Evolutionary conservation across 2,888 invertebrate genomes (phyloP).

Genomic region (Brachyopa scutellaris): DNA sequence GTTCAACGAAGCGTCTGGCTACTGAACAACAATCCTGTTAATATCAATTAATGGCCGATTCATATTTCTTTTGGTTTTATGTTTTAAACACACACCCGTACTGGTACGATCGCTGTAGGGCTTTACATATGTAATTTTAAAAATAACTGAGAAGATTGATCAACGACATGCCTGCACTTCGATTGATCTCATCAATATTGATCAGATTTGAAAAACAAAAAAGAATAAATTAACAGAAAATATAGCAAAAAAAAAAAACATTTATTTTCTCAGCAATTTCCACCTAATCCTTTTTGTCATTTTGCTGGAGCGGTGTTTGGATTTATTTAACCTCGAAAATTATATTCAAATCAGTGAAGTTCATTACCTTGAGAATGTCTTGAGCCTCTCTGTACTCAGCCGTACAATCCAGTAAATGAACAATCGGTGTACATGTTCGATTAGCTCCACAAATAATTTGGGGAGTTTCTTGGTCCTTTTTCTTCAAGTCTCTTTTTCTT

Average conservation of each 20-base stretch:
- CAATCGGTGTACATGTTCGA: too few species aligned
- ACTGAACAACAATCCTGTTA: slow-evolving; percentile 56
- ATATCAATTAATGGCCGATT: slow-evolving; percentile 56
- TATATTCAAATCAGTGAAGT: too few species aligned
- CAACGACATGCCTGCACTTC: slow-evolving; percentile 28
- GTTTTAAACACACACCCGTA: too few species aligned
- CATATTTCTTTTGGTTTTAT: slow-evolving; percentile 7
- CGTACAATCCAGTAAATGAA: too few species aligned
- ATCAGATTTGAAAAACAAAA: not conserved
- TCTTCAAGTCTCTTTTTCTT: too few species aligned
- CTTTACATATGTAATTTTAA: not conserved
- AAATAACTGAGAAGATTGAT: slow-evolving; percentile 35
- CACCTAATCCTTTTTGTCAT: not conserved
- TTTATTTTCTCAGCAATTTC: not conserved
- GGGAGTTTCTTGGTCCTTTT: too few species aligned
- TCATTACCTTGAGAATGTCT: too few species aligned
- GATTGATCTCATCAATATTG: slow-evolving; percentile 28
- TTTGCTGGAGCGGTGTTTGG: too few species aligned
- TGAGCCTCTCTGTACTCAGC: too few species aligned
- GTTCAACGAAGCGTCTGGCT: slow-evolving; percentile 64
- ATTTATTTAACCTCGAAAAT: too few species aligned
- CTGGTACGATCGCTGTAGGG: too few species aligned
- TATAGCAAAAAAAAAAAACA: not conserved
- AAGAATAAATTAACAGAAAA: not conserved
- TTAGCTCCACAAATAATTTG: too few species aligned